Evolutionary conservation across 1,140 invertebrate species (phyloP), one percentile per base, ranked within the genome.

Genomic region (Arctopsyche grandis): DNA sequence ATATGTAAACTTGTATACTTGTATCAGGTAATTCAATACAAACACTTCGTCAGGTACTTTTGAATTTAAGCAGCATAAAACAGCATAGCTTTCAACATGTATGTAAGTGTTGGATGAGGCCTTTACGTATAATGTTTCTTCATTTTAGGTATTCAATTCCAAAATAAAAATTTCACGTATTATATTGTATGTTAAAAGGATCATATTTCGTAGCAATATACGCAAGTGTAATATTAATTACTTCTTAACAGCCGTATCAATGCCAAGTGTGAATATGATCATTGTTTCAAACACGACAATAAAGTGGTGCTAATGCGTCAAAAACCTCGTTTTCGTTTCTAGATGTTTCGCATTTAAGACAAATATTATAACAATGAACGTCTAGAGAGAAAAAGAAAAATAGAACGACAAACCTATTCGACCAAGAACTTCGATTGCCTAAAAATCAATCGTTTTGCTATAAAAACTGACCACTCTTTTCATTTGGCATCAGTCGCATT

Each of bases 321-420:
- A 38, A 38, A 66, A 26, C 63, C 63, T 66, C 63, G 24, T 24
- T 66, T 66, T 66, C 14, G 21, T 29, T 38, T 38, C 29, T 38
- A 38, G 29, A 38, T 38, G 1, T 4, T 38, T 38, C 29, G 29
- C 29, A 38, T 38, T n/a, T 26, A 26, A 66, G 63, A 66, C 63
- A 66, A 66, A 66, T 66, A 66, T 22, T 10, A 29, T 22, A 66
- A 66, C 63, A 66, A 66, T 24, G 63, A 66, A 21, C 63, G 24
- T 26, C 24, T 60, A 21, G 56, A 60, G 48, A 52, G 16, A 52
- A 14, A 52, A 52, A 75, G 60, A 80, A 80, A 83, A 74, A 29
- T 77, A 43, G 82, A 83, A 83, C 82, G 82, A 81, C 82, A 83
- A 83, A 83, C 58, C 52, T 81, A 79, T 69, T 79, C 79, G 69